Conservation (phyloP, 1,140 invertebrate genomes). For the Schlechtendalia chinensis region DNA sequence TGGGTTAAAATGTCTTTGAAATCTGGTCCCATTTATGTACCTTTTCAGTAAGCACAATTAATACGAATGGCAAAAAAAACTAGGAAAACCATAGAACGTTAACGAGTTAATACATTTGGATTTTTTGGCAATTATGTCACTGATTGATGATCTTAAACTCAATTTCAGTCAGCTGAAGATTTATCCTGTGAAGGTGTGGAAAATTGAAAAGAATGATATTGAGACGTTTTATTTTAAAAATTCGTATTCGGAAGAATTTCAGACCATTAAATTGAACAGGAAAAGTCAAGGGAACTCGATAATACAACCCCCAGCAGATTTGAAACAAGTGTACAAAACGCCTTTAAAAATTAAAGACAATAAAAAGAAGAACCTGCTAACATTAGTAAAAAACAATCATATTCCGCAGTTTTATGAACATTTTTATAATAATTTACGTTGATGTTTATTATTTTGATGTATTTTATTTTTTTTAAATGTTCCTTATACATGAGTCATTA, state of each 20-base stretch:
- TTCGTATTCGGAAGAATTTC: neutral
- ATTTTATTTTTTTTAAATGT: neutral
- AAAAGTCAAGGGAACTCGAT: neutral
- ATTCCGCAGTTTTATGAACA: neutral
- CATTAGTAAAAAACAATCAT: conserved; percentile 11
- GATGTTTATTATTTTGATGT: no score
- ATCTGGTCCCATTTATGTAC: conserved; percentile 11
- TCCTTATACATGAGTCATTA: conserved; percentile 5
- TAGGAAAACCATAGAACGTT: neutral
- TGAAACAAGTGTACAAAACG: neutral
- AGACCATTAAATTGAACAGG: neutral
- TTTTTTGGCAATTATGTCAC: neutral
- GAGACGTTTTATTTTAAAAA: neutral
- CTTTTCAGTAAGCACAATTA: neutral
- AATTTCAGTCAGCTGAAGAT: neutral
- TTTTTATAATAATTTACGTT: neutral
- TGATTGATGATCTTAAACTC: neutral
- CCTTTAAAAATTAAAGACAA: conserved; percentile 15
- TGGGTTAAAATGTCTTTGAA: conserved; percentile 14
- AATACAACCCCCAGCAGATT: neutral
- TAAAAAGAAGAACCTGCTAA: neutral
- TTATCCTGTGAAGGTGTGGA: neutral
- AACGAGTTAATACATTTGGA: no score
- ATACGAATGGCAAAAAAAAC: neutral
- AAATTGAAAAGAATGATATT: neutral